phyloP scores from a whole-genome alignment of 2,113 vertebrate genomes.

The Apus apus region DNA sequence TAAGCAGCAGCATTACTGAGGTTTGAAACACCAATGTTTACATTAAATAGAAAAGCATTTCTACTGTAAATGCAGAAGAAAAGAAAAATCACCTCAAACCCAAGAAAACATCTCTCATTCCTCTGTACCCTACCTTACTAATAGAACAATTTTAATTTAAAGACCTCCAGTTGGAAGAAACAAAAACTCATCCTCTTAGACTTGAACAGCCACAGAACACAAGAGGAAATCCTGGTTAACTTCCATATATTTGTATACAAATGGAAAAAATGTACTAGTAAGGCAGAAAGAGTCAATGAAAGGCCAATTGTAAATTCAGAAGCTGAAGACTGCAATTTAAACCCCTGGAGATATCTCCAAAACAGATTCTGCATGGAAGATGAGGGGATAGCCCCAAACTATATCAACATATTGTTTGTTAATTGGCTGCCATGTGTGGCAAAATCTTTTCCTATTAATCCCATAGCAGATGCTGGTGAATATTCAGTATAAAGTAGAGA shows the following conservation, averaged over 20 bases:
- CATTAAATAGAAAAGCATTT: neutral
- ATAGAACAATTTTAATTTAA: neutral
- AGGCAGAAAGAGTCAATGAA: conserved; percentile 26
- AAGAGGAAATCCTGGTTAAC: neutral
- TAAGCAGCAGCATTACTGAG: neutral
- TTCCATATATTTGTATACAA: neutral
- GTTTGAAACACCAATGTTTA: neutral
- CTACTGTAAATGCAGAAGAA: neutral
- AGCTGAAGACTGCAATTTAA: conserved; percentile 16
- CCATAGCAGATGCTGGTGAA: conserved; percentile 72
- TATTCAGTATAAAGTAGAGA: conserved; percentile 68
- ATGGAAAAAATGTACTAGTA: conserved; percentile 22
- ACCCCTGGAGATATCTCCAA: conserved; percentile 11
- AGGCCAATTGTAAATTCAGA: conserved; percentile 48
- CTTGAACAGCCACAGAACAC: neutral
- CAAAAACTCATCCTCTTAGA: neutral
- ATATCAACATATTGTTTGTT: conserved; percentile 65
- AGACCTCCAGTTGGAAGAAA: neutral
- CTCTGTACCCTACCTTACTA: neutral
- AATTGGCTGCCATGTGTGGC: conserved; percentile 67
- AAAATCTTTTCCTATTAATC: conserved; percentile 67
- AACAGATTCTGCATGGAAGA: conserved; percentile 37
- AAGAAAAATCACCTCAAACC: neutral
- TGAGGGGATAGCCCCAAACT: conserved; percentile 36
- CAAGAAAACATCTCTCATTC: neutral